Evolutionary conservation across 2,888 invertebrate genomes (phyloP), one percentile per base, ranked within the genome.

Genomic region (Barypeithes pellucidus): DNA sequence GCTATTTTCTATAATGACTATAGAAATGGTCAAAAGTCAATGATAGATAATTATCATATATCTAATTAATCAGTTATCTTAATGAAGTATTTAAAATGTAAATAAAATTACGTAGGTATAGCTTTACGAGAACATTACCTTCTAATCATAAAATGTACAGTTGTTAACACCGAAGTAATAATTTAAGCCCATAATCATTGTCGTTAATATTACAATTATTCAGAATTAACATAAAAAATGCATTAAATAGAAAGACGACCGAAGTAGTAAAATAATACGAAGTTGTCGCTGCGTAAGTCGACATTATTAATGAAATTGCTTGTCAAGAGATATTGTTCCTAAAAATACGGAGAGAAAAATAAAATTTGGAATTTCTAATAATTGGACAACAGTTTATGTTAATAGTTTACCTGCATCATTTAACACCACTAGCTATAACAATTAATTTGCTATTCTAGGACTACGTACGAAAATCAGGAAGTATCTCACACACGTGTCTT

Each of bases 161-260:
- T 57, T 33, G 33, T 57, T 57, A 33, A 11, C 36, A 57, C 33
- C 16, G 3, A 18, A 57, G 16, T 33, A 57, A 36, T 33, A 57
- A 57, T 57, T 57, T 36, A 50, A 61, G 22, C 62, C 12, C 12
- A 36, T 52, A 69, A 52, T 69, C 39, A 39, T 36, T 52, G 47
- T 69, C 62, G 29, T 69, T 61, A 50, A 20, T 61, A 5, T 22
- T 22, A 67, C 14, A 67, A 47, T 60, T 50, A 68, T 68, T 68
- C 50, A 47, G 33, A 50, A 68, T 69, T 69, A 41, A 43, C 69
- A 69, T 69, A 69, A 69, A 69, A 69, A 69, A 62, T 52, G 47
- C 69, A 69, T 69, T 69, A 69, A 22, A 41, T 39, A 36, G 41
- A 54, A 41, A 52, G 18, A 18, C 18, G 8, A 57, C n/a, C 8